A percentile compares a stretch with the other conserved stretches of the same genome.
These are phyloP conservation scores for Osmerus eperlanus DNA, from an alignment of 2,113 vertebrate genomes.

Conservation along the genomic window DNA sequence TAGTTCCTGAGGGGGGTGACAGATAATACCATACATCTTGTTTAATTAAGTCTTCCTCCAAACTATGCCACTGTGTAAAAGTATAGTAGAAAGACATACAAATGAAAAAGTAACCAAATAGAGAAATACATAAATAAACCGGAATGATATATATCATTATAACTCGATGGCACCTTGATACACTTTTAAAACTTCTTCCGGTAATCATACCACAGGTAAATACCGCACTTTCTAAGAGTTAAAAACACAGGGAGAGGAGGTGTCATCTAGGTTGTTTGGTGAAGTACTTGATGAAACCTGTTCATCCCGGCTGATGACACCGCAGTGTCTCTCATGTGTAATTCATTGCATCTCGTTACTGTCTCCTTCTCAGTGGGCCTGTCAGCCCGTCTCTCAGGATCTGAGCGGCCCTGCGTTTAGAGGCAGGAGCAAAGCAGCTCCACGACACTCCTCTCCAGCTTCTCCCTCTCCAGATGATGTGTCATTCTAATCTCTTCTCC, in stretches of 20 bases:
- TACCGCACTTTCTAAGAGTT: constrained; percentile 49
- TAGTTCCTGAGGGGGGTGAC: background rate
- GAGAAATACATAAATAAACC: no score
- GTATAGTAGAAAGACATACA: no score
- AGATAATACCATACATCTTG: background rate
- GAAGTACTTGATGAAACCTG: constrained; percentile 67
- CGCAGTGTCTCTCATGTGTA: constrained; percentile 65
- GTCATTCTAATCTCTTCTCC: constrained; percentile 24
- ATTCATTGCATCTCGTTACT: constrained; percentile 73
- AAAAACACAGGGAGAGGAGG: constrained; percentile 51
- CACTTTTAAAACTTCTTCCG: no score
- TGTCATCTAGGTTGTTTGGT: constrained; percentile 66
- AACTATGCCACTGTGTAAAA: no score
- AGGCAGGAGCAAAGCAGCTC: constrained; percentile 16
- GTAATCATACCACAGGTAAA: no score
- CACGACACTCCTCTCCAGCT: constrained; percentile 59
- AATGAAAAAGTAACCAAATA: no score
- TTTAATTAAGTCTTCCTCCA: no score
- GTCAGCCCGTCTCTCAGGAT: constrained; percentile 51
- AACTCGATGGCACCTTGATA: no score
- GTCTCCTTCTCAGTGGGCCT: constrained; percentile 59
- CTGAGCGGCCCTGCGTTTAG: constrained; percentile 48
- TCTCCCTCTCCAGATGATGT: constrained; percentile 57
- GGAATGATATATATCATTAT: no score
- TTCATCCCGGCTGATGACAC: constrained; percentile 67